phyloP scores from a whole-genome alignment of 2,888 invertebrate genomes.

The Rosalia funebris region DNA sequence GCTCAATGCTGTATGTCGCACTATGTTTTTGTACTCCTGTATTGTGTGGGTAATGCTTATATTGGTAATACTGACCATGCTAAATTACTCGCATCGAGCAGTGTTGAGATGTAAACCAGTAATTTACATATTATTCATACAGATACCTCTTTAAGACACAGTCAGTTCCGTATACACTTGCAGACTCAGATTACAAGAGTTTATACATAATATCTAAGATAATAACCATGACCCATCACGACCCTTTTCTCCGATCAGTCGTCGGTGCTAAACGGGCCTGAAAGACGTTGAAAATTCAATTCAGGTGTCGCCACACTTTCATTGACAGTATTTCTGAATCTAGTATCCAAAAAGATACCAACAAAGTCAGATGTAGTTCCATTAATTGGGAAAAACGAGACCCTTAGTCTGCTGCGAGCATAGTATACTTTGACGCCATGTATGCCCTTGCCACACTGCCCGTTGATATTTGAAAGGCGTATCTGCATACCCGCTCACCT shows the following conservation, averaged over 20 bases:
- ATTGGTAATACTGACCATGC: constrained; percentile 34
- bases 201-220: constrained; percentile 20
- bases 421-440: constrained; percentile 63
- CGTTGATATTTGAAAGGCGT: constrained; percentile 67
- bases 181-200: constrained; percentile 24
- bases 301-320: constrained; percentile 97
- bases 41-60: constrained; percentile 53
- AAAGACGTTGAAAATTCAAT: constrained; percentile 63
- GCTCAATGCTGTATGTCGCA: constrained; percentile 48
- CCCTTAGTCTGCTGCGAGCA: constrained; percentile 62
- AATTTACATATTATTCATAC: constrained; percentile 13
- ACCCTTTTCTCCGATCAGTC: constrained; percentile 35
- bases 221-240: constrained; percentile 12
- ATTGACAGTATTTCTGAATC: constrained; percentile 97
- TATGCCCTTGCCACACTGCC: constrained; percentile 62
- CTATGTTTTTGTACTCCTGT: constrained; percentile 53
- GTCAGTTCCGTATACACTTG: constrained; percentile 22
- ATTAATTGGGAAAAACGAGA: constrained; percentile 86
- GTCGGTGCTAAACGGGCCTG: constrained; percentile 43
- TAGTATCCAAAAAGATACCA: constrained; percentile 97
- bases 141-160: constrained; percentile 10
- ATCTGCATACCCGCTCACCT: constrained; percentile 1
- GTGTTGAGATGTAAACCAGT: constrained; percentile 22
- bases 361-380: constrained; percentile 85
- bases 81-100: constrained; percentile 29